phyloP scores from a whole-genome alignment of 2,888 invertebrate genomes.

The Trissolcus japonicus region DNA sequence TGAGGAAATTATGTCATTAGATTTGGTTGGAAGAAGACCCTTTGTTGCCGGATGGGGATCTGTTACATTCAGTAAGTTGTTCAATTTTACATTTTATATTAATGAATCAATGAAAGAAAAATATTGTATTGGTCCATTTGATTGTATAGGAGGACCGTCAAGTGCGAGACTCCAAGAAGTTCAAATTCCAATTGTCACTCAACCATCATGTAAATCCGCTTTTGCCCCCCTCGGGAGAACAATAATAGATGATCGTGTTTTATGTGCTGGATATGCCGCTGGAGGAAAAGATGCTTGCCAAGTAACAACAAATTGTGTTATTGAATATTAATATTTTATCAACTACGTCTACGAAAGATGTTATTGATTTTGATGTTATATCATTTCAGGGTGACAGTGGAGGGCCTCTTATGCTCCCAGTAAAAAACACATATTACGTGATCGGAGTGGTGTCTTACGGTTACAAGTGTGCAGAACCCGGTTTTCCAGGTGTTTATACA shows the following conservation, averaged over 20 bases:
- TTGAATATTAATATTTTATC: not conserved
- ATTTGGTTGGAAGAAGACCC: constrained; percentile 80
- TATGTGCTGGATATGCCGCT: constrained; percentile 83
- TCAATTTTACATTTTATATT: not conserved
- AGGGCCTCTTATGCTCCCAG: constrained; percentile 84
- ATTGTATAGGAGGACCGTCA: constrained; percentile 81
- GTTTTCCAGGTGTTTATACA: constrained; percentile 81
- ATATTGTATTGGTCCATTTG: no score
- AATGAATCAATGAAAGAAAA: no score
- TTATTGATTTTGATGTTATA: not conserved
- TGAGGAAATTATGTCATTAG: constrained; percentile 77
- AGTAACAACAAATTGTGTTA: constrained; percentile 70
- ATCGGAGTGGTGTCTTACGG: constrained; percentile 84
- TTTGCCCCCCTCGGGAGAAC: constrained; percentile 79
- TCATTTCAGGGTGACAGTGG: constrained; percentile 83
- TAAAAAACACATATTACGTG: constrained; percentile 73
- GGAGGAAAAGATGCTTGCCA: constrained; percentile 86
- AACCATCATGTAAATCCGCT: constrained; percentile 80
- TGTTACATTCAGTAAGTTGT: constrained; percentile 81
- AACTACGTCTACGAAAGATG: not conserved
- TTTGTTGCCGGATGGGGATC: constrained; percentile 92
- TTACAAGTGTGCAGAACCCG: constrained; percentile 79
- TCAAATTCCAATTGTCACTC: constrained; percentile 83
- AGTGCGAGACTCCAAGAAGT: constrained; percentile 82
- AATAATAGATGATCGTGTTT: constrained; percentile 80